These are phyloP conservation scores for Thalassarche chlororhynchos DNA, from an alignment of 2,113 vertebrate species.

Conservation along the genomic window DNA sequence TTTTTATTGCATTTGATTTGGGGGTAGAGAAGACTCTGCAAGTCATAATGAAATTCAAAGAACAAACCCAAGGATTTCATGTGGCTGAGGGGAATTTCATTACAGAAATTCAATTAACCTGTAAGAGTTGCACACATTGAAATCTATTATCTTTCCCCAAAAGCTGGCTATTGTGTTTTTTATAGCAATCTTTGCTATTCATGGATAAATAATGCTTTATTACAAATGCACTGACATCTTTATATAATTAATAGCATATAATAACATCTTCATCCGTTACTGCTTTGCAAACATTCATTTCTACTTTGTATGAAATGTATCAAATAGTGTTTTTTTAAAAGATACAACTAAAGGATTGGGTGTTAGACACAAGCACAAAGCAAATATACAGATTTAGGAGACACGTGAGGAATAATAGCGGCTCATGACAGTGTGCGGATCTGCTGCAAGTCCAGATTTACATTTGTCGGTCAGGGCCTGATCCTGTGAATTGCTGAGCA, in stretches of 20 bases:
- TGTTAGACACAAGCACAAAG: neutral
- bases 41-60: conserved; percentile 31
- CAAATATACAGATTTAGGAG: neutral
- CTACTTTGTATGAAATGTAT: neutral
- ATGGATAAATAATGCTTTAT: neutral
- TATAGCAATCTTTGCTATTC: neutral
- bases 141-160: neutral
- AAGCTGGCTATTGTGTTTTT: neutral
- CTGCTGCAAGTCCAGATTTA: neutral
- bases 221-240: neutral
- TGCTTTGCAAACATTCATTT: neutral
- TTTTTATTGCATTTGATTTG: neutral
- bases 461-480: neutral
- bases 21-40: neutral
- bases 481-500: neutral
- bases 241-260: neutral
- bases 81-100: conserved; percentile 21
- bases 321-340: neutral
- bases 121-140: neutral
- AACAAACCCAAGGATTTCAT: conserved; percentile 34
- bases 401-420: neutral
- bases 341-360: neutral
- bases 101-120: conserved; percentile 33
- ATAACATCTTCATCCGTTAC: neutral
- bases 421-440: accelerated